phyloP scores from a whole-genome alignment of 2,888 invertebrate species.

The Steinernema carpocapsae region DNA sequence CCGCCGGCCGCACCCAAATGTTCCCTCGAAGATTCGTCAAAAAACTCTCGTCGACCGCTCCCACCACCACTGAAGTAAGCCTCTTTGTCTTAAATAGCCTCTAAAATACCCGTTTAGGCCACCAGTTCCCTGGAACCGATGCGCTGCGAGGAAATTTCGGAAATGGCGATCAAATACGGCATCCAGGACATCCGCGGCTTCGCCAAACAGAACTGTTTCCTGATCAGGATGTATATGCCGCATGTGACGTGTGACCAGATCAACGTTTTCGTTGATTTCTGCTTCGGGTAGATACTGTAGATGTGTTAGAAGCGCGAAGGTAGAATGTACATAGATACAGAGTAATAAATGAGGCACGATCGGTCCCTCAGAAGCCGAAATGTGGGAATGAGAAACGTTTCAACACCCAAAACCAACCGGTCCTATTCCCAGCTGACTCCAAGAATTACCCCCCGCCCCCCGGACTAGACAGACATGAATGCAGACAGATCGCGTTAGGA shows the following conservation, averaged over 20 bases:
- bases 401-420: too few relatives aligned
- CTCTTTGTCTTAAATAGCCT: not conserved
- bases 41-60: not conserved
- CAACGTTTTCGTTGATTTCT: slow-evolving; percentile 48
- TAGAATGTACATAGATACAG: too few relatives aligned
- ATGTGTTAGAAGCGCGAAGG: not conserved
- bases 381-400: too few relatives aligned
- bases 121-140: not conserved
- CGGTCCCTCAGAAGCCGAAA: too few relatives aligned
- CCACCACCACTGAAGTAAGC: not conserved
- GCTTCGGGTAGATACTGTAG: slow-evolving; percentile 27
- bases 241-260: slow-evolving; percentile 54
- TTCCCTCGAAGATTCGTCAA: slow-evolving; percentile 3
- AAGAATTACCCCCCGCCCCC: too few relatives aligned
- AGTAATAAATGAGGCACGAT: too few relatives aligned
- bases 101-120: not conserved
- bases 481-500: too few relatives aligned
- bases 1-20: not conserved
- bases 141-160: not conserved
- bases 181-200: slow-evolving; percentile 49
- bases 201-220: slow-evolving; percentile 50
- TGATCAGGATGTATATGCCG: slow-evolving; percentile 51
- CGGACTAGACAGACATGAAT: too few relatives aligned
- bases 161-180: slow-evolving; percentile 48
- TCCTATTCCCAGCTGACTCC: too few relatives aligned